Conservation (phyloP, 2,888 invertebrate genomes). For the Andrena bicolor region DNA sequence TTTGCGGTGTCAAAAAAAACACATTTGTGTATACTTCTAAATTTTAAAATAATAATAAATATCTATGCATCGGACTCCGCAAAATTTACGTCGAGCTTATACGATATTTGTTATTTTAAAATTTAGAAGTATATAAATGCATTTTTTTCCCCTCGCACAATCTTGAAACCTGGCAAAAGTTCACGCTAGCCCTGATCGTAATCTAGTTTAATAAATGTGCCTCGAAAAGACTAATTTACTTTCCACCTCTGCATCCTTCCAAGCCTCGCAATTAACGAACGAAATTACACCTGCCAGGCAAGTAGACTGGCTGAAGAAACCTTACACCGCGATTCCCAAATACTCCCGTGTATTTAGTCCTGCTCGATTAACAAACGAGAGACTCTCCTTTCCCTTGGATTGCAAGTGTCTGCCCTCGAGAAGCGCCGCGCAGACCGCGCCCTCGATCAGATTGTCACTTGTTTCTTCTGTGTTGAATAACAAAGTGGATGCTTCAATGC, state of each 20-base stretch:
- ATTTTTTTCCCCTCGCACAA: no score
- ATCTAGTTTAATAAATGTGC: no score
- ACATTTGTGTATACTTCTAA: no score
- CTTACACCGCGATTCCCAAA: constrained; percentile 69
- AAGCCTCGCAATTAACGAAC: neutral
- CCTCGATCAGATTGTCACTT: constrained; percentile 24
- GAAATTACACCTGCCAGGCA: constrained; percentile 58
- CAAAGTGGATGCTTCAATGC: constrained; percentile 25
- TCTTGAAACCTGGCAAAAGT: no score
- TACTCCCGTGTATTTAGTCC: constrained; percentile 13
- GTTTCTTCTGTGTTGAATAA: constrained; percentile 13
- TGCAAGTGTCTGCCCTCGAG: constrained; percentile 47
- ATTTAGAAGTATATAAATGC: no score
- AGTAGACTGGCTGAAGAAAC: constrained; percentile 75
- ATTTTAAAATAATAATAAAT: no score
- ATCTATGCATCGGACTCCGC: no score
- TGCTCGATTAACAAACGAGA: constrained; percentile 27
- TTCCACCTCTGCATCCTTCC: constrained; percentile 35
- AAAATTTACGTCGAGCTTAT: no score
- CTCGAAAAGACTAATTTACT: neutral
- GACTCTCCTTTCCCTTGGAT: constrained; percentile 46
- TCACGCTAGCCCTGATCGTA: no score
- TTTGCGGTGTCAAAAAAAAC: no score
- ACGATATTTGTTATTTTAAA: no score
- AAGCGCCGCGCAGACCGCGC: constrained; percentile 13